These are phyloP conservation scores for Pocillopora grandis DNA, from an alignment of 92 coral and sea anemone genomes.

Conservation along the genomic window DNA sequence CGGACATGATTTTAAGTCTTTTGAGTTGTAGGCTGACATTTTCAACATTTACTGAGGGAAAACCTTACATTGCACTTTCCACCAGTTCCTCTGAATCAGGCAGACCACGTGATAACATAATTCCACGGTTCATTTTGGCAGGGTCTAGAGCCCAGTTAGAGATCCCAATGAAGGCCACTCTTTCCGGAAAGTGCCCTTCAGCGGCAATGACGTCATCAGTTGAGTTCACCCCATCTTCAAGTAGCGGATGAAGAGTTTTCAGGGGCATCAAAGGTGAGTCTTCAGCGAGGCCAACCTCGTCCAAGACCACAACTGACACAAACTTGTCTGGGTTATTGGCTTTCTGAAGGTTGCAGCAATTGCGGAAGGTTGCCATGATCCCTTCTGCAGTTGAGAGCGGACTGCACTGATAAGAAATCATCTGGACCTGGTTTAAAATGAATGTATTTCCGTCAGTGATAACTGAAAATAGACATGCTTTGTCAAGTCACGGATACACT, in stretches of 20 bases:
- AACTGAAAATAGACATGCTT: no score
- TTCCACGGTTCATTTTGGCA: slow-evolving; percentile 86
- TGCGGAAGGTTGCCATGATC: slow-evolving; percentile 62
- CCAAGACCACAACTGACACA: slow-evolving; percentile 75
- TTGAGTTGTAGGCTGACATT: no score
- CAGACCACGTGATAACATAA: slow-evolving; percentile 75
- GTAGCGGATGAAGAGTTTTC: slow-evolving; percentile 82
- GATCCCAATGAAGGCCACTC: slow-evolving; percentile 86
- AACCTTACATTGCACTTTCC: slow-evolving; percentile 82
- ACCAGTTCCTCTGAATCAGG: slow-evolving; percentile 63
- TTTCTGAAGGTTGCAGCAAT: slow-evolving; percentile 69
- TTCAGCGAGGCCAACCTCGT: slow-evolving; percentile 78
- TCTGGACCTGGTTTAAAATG: slow-evolving; percentile 53
- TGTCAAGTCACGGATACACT: no score
- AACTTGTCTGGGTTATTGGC: slow-evolving; percentile 66
- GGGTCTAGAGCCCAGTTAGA: slow-evolving; percentile 94
- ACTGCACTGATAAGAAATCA: slow-evolving; percentile 81
- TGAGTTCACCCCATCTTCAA: slow-evolving; percentile 71
- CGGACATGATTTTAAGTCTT: no score
- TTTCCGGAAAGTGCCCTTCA: slow-evolving; percentile 49
- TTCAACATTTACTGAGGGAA: neutral
- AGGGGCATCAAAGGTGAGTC: slow-evolving; percentile 82
- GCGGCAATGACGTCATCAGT: slow-evolving; percentile 56
- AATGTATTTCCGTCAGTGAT: no score
- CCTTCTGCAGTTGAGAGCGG: slow-evolving; percentile 79